Conservation (phyloP, 53 echinoderm and acorn worm genomes). For the Holothuria scabra region DNA sequence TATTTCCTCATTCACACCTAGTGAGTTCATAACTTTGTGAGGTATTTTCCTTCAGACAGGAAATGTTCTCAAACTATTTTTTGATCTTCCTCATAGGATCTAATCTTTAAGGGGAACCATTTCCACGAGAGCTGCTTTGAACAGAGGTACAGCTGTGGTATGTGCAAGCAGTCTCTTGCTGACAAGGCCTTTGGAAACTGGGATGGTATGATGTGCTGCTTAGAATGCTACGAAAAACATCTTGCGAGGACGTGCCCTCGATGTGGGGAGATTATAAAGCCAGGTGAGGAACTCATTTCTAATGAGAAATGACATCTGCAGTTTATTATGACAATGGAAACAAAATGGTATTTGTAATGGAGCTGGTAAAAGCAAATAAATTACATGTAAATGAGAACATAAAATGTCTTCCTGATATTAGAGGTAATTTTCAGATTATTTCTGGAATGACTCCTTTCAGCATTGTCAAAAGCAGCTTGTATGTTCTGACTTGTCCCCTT, state of each 20-base stretch:
- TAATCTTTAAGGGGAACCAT: conserved; percentile 97
- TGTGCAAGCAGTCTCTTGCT: conserved; percentile 96
- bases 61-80: too few relatives aligned
- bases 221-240: conserved; percentile 90
- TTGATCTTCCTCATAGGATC: conserved; percentile 64
- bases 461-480: too few relatives aligned
- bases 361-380: too few relatives aligned
- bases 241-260: conserved; percentile 92
- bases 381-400: too few relatives aligned
- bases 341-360: too few relatives aligned
- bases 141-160: conserved; percentile 88
- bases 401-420: background rate
- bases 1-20: too few relatives aligned
- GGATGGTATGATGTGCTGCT: conserved; percentile 96
- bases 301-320: background rate
- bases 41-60: too few relatives aligned
- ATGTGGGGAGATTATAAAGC: conserved; percentile 92
- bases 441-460: too few relatives aligned
- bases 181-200: conserved; percentile 98
- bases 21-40: too few relatives aligned
- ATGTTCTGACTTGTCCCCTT: too few relatives aligned
- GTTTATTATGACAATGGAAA: too few relatives aligned
- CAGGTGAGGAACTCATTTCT: conserved; percentile 62
- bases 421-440: too few relatives aligned
- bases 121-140: conserved; percentile 98